phyloP scores from a whole-genome alignment of 2,113 vertebrate species.

The Alosa alosa region DNA sequence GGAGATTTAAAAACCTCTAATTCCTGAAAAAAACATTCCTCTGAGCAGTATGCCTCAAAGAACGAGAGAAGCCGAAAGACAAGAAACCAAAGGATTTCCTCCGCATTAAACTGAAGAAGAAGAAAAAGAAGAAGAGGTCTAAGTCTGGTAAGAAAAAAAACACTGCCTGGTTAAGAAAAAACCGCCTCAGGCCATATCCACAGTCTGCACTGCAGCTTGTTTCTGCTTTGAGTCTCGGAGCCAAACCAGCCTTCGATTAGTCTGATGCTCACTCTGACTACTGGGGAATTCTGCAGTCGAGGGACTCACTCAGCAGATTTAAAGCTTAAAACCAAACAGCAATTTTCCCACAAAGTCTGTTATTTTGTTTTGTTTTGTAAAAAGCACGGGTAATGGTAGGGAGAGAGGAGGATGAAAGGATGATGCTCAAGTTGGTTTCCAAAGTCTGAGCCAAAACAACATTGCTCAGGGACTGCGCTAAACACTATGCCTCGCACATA shows the following conservation, averaged over 20 bases:
- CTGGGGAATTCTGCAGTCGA: neutral
- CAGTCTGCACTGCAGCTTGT: neutral
- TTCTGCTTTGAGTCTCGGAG: neutral
- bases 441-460: neutral
- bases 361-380: neutral
- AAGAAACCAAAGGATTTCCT: constrained; percentile 85
- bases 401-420: neutral
- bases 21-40: neutral
- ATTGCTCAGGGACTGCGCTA: neutral
- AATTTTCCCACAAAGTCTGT: neutral
- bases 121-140: constrained; percentile 86
- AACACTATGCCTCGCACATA: neutral
- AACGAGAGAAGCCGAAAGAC: constrained; percentile 81
- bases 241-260: neutral
- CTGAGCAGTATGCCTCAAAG: constrained; percentile 71
- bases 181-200: neutral
- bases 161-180: constrained; percentile 61
- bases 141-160: constrained; percentile 80
- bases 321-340: neutral
- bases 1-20: neutral
- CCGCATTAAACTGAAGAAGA: constrained; percentile 89
- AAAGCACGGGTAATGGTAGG: neutral
- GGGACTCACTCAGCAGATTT: neutral
- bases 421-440: neutral
- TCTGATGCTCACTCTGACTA: neutral